Evolutionary conservation across 2,113 vertebrate species (phyloP).

Genomic region (Pao palembangensis): DNA sequence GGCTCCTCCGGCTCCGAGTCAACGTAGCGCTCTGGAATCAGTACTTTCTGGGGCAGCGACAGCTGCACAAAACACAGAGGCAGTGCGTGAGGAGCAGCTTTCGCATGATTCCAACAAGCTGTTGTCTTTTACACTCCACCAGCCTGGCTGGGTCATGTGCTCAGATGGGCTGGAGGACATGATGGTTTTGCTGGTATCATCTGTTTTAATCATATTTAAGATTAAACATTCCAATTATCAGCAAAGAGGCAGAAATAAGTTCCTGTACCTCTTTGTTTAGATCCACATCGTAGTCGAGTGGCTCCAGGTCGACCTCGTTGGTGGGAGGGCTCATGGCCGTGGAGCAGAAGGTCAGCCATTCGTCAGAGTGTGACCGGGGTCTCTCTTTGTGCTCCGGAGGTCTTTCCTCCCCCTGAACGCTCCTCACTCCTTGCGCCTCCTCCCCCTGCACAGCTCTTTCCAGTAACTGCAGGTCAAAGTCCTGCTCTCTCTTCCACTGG

Average conservation of each 20-base stretch:
- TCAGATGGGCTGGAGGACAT: too few relatives aligned
- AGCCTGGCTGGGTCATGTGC: too few relatives aligned
- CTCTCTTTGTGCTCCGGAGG: conserved; percentile 73
- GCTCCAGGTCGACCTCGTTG: conserved; percentile 85
- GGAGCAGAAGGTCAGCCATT: conserved; percentile 84
- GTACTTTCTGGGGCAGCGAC: conserved; percentile 81
- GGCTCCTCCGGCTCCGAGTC: conserved; percentile 89
- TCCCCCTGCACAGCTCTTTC: conserved; percentile 87
- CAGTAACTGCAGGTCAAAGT: conserved; percentile 97
- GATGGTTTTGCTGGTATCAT: neutral
- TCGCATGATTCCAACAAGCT: too few relatives aligned
- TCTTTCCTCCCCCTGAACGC: conserved; percentile 83
- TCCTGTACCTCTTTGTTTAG: conserved; percentile 87
- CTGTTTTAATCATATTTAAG: neutral
- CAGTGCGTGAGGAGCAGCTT: neutral
- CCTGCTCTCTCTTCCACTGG: conserved; percentile 97
- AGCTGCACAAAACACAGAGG: conserved; percentile 69
- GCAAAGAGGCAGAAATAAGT: too few relatives aligned
- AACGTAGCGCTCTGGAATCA: conserved; percentile 91
- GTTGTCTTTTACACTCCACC: too few relatives aligned
- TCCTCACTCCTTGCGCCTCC: conserved; percentile 68
- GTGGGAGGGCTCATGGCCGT: conserved; percentile 71
- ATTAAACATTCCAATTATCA: neutral
- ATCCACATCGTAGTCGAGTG: conserved; percentile 89
- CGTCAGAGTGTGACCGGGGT: conserved; percentile 74